A percentile compares a stretch with the other conserved stretches of the same genome.
Evolutionary conservation across 2,888 invertebrate species (phyloP).

Genomic region (Zelleria hepariella): DNA sequence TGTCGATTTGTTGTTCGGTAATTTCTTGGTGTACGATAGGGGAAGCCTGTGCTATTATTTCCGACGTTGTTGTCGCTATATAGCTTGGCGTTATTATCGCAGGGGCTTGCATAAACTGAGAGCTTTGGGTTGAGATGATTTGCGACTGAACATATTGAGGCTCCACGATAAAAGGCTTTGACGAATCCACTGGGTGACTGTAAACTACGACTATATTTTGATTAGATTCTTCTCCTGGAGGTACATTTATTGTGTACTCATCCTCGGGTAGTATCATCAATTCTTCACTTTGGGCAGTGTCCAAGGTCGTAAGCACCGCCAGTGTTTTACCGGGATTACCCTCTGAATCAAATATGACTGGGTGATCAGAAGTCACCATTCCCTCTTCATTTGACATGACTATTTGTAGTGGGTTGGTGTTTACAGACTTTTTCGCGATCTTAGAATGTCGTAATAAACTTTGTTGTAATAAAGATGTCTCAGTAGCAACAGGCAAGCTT

Average conservation of each 20-base stretch:
- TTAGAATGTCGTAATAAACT: constrained; percentile 32
- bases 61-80: constrained; percentile 52
- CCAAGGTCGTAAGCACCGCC: constrained; percentile 42
- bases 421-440: constrained; percentile 38
- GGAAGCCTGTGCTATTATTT: constrained; percentile 32
- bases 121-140: constrained; percentile 47
- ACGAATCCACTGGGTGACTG: constrained; percentile 71
- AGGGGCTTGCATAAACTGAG: constrained; percentile 53
- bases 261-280: constrained; percentile 76
- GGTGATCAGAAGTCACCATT: constrained; percentile 54
- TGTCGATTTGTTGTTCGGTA: constrained; percentile 18
- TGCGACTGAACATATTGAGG: constrained; percentile 38
- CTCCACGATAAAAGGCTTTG: constrained; percentile 43
- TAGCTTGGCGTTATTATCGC: constrained; percentile 55
- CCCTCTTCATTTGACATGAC: constrained; percentile 66
- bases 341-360: constrained; percentile 53
- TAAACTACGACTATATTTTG: constrained; percentile 76
- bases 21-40: constrained; percentile 41
- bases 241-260: constrained; percentile 70
- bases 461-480: constrained; percentile 14
- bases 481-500: constrained; percentile 17
- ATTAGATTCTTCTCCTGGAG: constrained; percentile 63
- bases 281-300: constrained; percentile 65
- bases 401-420: constrained; percentile 54
- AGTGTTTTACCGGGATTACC: constrained; percentile 47